Percentiles rank a stretch among this genome's conserved stretches.
phyloP scores from a whole-genome alignment of 1,140 invertebrate genomes.

The Heliconius congener region DNA sequence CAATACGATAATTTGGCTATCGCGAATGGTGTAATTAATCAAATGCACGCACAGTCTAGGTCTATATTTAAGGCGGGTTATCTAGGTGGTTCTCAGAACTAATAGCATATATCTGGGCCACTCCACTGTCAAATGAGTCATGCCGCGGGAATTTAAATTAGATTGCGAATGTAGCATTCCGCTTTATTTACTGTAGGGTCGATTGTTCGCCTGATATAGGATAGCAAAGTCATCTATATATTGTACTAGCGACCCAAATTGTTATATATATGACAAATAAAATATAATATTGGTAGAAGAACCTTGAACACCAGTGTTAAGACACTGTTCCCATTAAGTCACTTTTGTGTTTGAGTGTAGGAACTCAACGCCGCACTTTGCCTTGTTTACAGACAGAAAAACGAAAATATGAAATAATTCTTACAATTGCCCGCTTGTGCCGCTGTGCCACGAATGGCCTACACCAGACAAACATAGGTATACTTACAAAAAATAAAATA shows the following conservation, averaged over 20 bases:
- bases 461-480: no score
- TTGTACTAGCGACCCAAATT: neutral
- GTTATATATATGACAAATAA: no score
- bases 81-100: slow-evolving; percentile 10
- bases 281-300: no score
- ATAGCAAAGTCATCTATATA: neutral
- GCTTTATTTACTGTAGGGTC: neutral
- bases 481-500: no score
- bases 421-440: no score
- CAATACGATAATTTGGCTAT: neutral
- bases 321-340: no score
- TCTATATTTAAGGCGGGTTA: slow-evolving; percentile 7
- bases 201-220: neutral
- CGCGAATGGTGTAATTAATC: neutral
- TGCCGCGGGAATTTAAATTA: slow-evolving; percentile 16
- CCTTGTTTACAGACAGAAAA: no score
- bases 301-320: no score
- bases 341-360: no score
- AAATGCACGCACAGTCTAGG: slow-evolving; percentile 8
- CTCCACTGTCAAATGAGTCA: slow-evolving; percentile 16
- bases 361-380: no score
- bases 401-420: no score
- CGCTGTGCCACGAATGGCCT: no score
- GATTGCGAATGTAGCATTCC: neutral
- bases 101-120: slow-evolving; percentile 16